These are phyloP conservation scores for Lophius americanus DNA, from an alignment of 2,797 vertebrate genomes.

Conservation along the genomic window DNA sequence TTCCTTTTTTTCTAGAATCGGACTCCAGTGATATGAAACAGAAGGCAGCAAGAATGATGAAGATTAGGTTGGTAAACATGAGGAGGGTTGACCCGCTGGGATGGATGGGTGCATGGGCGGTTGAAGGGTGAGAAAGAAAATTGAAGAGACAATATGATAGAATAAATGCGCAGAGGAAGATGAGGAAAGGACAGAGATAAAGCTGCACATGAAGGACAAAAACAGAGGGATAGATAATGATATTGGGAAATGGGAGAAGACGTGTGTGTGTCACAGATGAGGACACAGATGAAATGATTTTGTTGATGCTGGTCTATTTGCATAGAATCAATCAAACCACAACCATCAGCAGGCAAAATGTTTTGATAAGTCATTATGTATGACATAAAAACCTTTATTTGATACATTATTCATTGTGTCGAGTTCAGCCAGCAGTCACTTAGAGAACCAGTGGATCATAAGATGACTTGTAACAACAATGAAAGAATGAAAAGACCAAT, in stretches of 20 bases:
- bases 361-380: slow-evolving; percentile 6
- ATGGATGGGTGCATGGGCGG: slow-evolving; percentile 42
- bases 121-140: slow-evolving; percentile 58
- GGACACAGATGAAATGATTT: slow-evolving; percentile 13
- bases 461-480: slow-evolving; percentile 17
- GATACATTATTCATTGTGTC: slow-evolving; percentile 35
- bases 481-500: slow-evolving; percentile 28
- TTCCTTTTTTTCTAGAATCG: neutral
- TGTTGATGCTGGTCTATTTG: slow-evolving; percentile 35
- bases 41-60: neutral
- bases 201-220: slow-evolving; percentile 34
- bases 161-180: slow-evolving; percentile 48
- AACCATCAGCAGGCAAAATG: slow-evolving; percentile 28
- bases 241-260: slow-evolving; percentile 9
- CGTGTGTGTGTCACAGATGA: neutral
- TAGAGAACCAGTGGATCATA: slow-evolving; percentile 27
- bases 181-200: slow-evolving; percentile 29
- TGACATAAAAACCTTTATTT: slow-evolving; percentile 23
- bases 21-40: slow-evolving; percentile 4
- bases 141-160: slow-evolving; percentile 40
- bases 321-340: slow-evolving; percentile 1
- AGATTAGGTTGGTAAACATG: slow-evolving; percentile 31
- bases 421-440: slow-evolving; percentile 25
- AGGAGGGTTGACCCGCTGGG: slow-evolving; percentile 19
- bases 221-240: slow-evolving; percentile 18